Base-by-base conservation (phyloP, 2,888 invertebrate genomes). In the Entomobrya multifasciata region DNA sequence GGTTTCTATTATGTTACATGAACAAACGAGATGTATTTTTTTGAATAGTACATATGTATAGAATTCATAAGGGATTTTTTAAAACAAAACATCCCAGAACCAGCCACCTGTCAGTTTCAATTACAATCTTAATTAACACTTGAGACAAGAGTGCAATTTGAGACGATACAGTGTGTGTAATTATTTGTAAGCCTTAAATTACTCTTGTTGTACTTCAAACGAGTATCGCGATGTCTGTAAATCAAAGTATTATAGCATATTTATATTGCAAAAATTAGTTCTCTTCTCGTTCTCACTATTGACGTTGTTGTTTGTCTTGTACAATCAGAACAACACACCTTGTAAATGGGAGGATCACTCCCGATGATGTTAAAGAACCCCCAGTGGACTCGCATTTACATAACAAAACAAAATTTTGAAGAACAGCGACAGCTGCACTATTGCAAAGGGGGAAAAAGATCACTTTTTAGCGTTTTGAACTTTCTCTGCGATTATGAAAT, bases 91-190 rank as follows among this genome's bases (percentile, higher is more conserved):
- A n/a, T n/a, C n/a, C n/a, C n/a, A n/a, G n/a, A n/a, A n/a, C 20
- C 17, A 77, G 36, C 62, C 84, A 84, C 77, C 76, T 85, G 85
- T 78, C 85, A 85, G 60, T 22, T 78, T 57, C 57, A 78, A 78
- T 85, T 85, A 70, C 78, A 57, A 17, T 70, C 25, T 44, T 70
- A 85, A 70, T 85, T 85, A 85, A 85, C 85, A 78, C 78, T 36
- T 8, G 41, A 57, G 49, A 52, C 70, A 47, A 25, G 67, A 62
- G 6, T 55, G 83, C 52, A 85, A 85, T 70, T 17, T 57, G 85
- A 85, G 41, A 78, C 78, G 17, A 27, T 49, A 44, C 25, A n/a
- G n/a, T n/a, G 30, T 67, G 41, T 62, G 22, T 74, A 60, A 77
- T 77, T 77, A 20, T 55, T 30, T 36, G 27, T 52, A 77, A 55